Base-by-base conservation (phyloP, 2,113 vertebrate genomes). In the Sorex fumeus region DNA sequence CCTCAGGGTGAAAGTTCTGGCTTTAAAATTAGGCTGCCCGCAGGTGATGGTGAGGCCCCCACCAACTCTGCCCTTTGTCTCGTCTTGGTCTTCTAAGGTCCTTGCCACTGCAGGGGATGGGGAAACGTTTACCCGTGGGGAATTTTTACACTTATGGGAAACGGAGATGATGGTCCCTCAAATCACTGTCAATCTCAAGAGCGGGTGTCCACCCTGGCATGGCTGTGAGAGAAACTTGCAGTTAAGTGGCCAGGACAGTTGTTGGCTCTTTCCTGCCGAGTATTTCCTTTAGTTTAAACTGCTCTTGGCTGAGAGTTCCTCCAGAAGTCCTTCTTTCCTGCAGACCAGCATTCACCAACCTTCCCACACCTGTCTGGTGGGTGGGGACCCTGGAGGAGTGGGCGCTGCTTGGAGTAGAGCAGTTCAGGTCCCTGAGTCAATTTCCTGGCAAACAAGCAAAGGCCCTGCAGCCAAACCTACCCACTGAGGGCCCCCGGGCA, bases 221-320 rank as follows among this genome's bases (percentile, higher is more conserved):
- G 30, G 28, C 9, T 28, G 40, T 23, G 76, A 74, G 67, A 40
- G 50, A 80, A 74, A 25, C 28, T 43, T 76, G 50, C 1, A 45
- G 57, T 34, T 34, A 84, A 53, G 66, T 4, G 11, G 36, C 57
- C 0, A 0, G 62, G 8, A 80, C 75, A 75, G 66, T 13, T 36
- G 47, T 62, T 47, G 8, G n/a, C 1, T 74, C 10, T 34, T 64
- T 79, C 66, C 66, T 40, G 57, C 45, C 30, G 36, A 45, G 74
- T 36, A 72, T 57, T 60, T 67, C 62, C 79, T 93, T 79, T 53
- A 47, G 40, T 82, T 92, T 79, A 36, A 88, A 47, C 40, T 40
- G 40, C 7, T 2, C 27, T n/a, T 10, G 77, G 69, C n/a, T 75
- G 32, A 62, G 19, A 30, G 3, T 0, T 32, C 43, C 34, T 87